Percentiles rank a stretch among this genome's conserved stretches.
Conservation (phyloP, 1,140 invertebrate species). For the Polypedilum pembai region DNA sequence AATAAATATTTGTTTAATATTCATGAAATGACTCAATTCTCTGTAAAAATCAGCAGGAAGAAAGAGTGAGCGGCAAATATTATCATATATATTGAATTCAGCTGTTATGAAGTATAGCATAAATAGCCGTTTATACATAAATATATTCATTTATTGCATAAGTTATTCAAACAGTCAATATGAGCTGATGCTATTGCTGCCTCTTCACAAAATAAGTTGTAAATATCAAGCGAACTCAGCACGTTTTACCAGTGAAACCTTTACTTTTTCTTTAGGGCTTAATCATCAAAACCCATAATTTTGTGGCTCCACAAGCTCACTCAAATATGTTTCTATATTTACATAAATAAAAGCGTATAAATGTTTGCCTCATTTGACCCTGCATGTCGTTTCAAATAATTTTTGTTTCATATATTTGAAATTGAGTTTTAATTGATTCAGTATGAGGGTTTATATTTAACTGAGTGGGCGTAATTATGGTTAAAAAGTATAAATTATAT, state of each 20-base stretch:
- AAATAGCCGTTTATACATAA: background rate
- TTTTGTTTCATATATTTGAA: background rate
- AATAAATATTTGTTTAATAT: constrained; percentile 13
- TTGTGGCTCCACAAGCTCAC: background rate
- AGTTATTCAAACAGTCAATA: background rate
- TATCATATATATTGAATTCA: constrained; percentile 19
- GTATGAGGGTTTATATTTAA: too few species aligned
- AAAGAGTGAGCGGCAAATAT: constrained; percentile 3
- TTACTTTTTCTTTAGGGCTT: background rate
- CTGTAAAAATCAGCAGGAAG: background rate
- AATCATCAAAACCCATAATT: constrained; percentile 5
- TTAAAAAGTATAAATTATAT: too few species aligned
- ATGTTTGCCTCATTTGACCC: background rate
- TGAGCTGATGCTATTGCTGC: too few species aligned
- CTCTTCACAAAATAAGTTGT: background rate
- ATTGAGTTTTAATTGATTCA: background rate
- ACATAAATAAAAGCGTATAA: too few species aligned
- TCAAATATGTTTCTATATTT: background rate
- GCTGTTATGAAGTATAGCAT: constrained; percentile 6
- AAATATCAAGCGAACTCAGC: background rate
- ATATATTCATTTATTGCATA: background rate
- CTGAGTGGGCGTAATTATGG: too few species aligned
- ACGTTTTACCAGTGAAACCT: background rate
- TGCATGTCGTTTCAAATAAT: background rate
- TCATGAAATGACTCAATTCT: background rate